These are phyloP conservation scores for Enteromius unitaeniatus DNA, from an alignment of 2,797 vertebrate species.

Conservation along the genomic window DNA sequence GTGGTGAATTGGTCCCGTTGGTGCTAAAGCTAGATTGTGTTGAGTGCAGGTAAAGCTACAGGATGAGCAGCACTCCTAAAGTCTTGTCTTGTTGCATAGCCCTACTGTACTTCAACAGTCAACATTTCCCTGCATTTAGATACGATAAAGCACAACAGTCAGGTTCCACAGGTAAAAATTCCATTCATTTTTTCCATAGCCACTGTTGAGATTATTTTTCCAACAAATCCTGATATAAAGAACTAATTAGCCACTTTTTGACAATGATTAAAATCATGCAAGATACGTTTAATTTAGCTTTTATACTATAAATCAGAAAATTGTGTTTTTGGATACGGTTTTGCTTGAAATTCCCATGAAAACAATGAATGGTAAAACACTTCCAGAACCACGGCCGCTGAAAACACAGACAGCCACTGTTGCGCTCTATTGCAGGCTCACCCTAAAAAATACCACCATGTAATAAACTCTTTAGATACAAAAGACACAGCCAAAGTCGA, in stretches of 20 bases:
- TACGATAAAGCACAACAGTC: slow-evolving; percentile 3
- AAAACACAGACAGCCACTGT: not conserved
- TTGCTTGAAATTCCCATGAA: not conserved
- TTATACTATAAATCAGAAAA: not conserved
- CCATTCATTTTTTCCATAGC: not conserved
- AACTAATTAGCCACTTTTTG: not conserved
- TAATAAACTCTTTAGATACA: slow-evolving; percentile 28
- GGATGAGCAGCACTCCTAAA: slow-evolving; percentile 69
- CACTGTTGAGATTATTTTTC: not conserved
- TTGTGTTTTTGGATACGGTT: not conserved
- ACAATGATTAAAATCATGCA: not conserved
- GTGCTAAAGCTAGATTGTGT: slow-evolving; percentile 82
- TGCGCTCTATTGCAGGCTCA: slow-evolving; percentile 24
- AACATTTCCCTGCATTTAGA: slow-evolving; percentile 63
- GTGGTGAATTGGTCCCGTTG: slow-evolving; percentile 86
- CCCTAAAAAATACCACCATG: slow-evolving; percentile 20
- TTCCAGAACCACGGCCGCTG: not conserved
- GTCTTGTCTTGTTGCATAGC: slow-evolving; percentile 91
- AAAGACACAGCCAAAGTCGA: slow-evolving; percentile 23
- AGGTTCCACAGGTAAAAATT: not conserved
- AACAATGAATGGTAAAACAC: not conserved
- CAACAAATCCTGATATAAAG: not conserved
- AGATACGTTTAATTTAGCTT: not conserved
- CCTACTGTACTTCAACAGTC: slow-evolving; percentile 80
- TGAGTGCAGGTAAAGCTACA: slow-evolving; percentile 81